Evolutionary conservation across 2,113 vertebrate genomes (phyloP).

Genomic region (Dicaeum eximium): DNA sequence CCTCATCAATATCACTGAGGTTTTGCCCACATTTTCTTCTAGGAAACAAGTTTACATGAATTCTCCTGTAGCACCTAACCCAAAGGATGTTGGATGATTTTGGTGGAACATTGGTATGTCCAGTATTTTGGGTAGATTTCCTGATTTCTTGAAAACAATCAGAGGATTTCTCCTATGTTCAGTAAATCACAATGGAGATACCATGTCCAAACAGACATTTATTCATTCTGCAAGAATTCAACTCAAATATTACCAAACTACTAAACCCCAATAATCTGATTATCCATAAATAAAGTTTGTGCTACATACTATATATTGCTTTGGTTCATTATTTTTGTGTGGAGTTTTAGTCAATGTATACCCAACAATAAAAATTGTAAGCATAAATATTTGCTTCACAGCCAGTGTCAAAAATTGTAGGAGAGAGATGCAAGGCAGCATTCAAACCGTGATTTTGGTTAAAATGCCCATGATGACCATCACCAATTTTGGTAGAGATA

Average conservation of each 20-base stretch:
- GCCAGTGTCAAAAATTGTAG: neutral
- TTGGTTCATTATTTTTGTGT: neutral
- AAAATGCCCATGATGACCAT: neutral
- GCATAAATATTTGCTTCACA: neutral
- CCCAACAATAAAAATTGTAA: neutral
- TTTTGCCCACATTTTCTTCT: neutral
- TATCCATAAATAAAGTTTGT: neutral
- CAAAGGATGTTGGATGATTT: neutral
- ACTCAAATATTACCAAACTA: neutral
- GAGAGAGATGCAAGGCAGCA: neutral
- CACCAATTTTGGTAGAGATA: rapidly evolving
- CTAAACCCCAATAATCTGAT: neutral
- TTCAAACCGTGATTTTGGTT: neutral
- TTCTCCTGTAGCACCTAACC: neutral
- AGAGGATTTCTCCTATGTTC: neutral
- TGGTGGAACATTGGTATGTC: rapidly evolving
- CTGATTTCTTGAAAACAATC: neutral
- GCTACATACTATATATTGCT: neutral
- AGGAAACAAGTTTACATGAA: neutral
- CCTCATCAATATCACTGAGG: neutral
- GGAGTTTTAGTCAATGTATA: neutral
- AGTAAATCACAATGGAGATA: neutral
- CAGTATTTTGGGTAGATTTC: neutral
- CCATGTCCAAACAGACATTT: neutral
- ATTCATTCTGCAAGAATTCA: neutral